phyloP scores from a whole-genome alignment of 2,888 invertebrate species.

The Ecdyonurus torrentis region DNA sequence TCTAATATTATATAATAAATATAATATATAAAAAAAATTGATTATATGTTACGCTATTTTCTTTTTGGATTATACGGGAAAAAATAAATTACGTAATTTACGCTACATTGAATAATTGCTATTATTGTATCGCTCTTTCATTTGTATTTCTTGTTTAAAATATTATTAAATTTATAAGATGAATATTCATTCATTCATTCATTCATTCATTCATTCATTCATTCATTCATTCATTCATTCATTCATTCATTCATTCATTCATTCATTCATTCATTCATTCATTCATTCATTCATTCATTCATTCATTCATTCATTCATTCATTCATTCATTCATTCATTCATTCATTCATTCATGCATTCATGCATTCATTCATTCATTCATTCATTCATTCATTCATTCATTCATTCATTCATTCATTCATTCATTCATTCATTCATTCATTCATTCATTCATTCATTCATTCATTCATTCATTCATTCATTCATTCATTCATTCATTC shows the following conservation, averaged over 20 bases:
- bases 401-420: not conserved
- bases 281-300: not conserved
- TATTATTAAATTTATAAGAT: no score
- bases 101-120: no score
- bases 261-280: not conserved
- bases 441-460: not conserved
- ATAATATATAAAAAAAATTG: no score
- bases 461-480: not conserved
- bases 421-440: not conserved
- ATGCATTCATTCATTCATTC: not conserved
- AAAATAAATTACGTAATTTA: no score
- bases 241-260: not conserved
- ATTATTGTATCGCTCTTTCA: no score
- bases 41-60: no score
- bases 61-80: no score
- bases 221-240: not conserved
- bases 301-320: not conserved
- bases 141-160: no score
- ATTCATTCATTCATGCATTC: not conserved
- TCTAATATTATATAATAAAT: no score
- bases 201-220: not conserved
- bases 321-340: not conserved
- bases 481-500: not conserved
- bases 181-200: not conserved
- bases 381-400: not conserved